These are phyloP conservation scores for Periophthalmus modestus DNA, from an alignment of 2,113 vertebrate species.

Conservation along the genomic window DNA sequence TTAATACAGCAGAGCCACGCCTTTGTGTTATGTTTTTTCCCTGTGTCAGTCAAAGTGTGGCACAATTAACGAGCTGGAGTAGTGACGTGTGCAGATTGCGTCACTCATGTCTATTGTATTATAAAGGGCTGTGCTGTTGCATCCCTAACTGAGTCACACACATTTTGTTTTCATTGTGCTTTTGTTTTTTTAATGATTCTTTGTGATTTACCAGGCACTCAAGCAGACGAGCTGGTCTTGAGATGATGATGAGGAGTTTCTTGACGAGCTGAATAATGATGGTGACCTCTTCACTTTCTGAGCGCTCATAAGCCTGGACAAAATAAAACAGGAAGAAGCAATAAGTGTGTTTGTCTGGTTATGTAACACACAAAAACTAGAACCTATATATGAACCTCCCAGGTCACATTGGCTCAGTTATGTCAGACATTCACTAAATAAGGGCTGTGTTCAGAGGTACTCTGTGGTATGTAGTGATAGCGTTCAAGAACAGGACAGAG, in stretches of 20 bases:
- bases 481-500: neutral
- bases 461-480: conserved; percentile 7
- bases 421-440: neutral
- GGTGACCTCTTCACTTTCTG: conserved; percentile 91
- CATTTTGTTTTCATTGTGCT: neutral
- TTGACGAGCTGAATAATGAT: conserved; percentile 88
- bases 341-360: neutral
- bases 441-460: neutral
- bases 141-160: too few relatives aligned
- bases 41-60: too few relatives aligned
- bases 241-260: conserved; percentile 95
- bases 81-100: too few relatives aligned
- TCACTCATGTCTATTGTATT: too few relatives aligned
- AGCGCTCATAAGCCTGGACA: conserved; percentile 88
- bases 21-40: too few relatives aligned
- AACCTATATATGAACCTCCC: neutral
- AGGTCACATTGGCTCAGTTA: neutral
- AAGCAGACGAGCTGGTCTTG: conserved; percentile 90
- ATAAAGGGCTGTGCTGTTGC: too few relatives aligned
- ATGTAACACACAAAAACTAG: neutral
- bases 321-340: neutral
- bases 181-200: conserved; percentile 28
- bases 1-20: too few relatives aligned
- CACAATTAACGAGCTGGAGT: too few relatives aligned
- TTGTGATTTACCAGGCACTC: conserved; percentile 90